Conservation (phyloP, 2,888 invertebrate species). For the Noctua pronuba region DNA sequence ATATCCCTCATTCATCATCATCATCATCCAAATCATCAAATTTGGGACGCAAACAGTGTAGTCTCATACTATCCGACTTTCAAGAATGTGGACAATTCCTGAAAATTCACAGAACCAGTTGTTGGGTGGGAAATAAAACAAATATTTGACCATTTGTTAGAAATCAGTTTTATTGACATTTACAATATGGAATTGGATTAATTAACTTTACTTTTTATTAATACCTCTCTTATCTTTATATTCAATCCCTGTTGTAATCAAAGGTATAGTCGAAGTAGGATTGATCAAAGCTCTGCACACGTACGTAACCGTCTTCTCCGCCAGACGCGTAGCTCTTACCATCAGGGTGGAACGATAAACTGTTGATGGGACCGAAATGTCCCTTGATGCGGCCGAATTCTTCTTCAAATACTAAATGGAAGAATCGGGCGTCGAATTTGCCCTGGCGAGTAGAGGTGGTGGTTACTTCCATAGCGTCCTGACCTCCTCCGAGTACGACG, state of each 20-base stretch:
- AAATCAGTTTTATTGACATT: slow-evolving; percentile 65
- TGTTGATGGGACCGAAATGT: slow-evolving; percentile 99
- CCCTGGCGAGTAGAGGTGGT: slow-evolving; percentile 98
- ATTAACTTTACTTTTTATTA: slow-evolving; percentile 51
- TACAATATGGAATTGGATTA: slow-evolving; percentile 58
- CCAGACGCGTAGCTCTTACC: slow-evolving; percentile 99
- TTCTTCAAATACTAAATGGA: slow-evolving; percentile 98
- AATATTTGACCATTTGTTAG: slow-evolving; percentile 59
- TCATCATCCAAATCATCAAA: too few relatives aligned
- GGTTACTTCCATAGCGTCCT: slow-evolving; percentile 99
- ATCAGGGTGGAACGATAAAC: slow-evolving; percentile 99
- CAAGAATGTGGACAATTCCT: neutral
- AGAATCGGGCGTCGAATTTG: slow-evolving; percentile 99
- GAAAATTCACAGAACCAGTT: neutral
- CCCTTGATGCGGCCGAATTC: slow-evolving; percentile 99
- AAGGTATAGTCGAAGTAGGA: slow-evolving; percentile 99
- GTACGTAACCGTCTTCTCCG: slow-evolving; percentile 99
- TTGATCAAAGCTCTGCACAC: slow-evolving; percentile 98
- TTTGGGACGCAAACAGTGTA: too few relatives aligned
- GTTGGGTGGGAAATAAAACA: slow-evolving; percentile 35
- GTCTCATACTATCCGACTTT: too few relatives aligned
- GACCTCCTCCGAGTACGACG: slow-evolving; percentile 99
- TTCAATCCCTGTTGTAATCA: slow-evolving; percentile 92
- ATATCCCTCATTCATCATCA: too few relatives aligned
- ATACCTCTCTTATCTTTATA: slow-evolving; percentile 57